Evolutionary conservation across 2,888 invertebrate species (phyloP).

Genomic region (Leptinotarsa juncta): DNA sequence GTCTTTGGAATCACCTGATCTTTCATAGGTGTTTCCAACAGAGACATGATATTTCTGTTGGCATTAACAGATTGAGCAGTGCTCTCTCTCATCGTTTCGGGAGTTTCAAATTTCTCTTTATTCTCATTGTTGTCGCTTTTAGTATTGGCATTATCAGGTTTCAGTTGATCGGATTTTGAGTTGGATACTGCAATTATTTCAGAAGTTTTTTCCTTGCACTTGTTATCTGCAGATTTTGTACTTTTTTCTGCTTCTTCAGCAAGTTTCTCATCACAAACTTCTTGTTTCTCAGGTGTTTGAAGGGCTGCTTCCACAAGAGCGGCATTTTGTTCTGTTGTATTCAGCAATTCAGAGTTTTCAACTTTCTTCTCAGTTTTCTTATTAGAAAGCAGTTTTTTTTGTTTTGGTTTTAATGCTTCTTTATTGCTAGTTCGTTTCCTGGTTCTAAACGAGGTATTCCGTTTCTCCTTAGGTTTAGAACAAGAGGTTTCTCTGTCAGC

Average conservation of each 20-base stretch:
- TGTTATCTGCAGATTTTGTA: background rate
- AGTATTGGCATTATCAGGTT: conserved; percentile 51
- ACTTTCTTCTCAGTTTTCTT: conserved; percentile 31
- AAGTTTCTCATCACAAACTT: conserved; percentile 25
- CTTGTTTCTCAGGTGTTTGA: conserved; percentile 32
- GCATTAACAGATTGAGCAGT: conserved; percentile 37
- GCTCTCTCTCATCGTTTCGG: conserved; percentile 38
- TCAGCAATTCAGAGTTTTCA: conserved; percentile 31
- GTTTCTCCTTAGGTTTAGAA: background rate
- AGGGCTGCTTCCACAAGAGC: conserved; percentile 39
- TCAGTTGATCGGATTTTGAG: conserved; percentile 57
- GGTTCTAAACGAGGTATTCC: background rate
- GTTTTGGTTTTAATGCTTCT: background rate
- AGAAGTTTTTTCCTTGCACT: background rate
- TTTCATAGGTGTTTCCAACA: conserved; percentile 53
- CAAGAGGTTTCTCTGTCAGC: conserved; percentile 6
- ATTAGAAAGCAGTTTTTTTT: conserved; percentile 25
- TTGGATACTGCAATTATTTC: conserved; percentile 46
- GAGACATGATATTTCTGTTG: conserved; percentile 51
- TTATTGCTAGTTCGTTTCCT: background rate
- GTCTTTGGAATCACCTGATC: conserved; percentile 52
- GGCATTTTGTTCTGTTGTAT: conserved; percentile 35
- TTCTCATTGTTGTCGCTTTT: conserved; percentile 41
- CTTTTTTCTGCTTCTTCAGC: conserved; percentile 6
- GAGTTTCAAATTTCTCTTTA: conserved; percentile 41